Evolutionary conservation across 2,888 invertebrate species (phyloP).

Genomic region (Phlogophora meticulosa): DNA sequence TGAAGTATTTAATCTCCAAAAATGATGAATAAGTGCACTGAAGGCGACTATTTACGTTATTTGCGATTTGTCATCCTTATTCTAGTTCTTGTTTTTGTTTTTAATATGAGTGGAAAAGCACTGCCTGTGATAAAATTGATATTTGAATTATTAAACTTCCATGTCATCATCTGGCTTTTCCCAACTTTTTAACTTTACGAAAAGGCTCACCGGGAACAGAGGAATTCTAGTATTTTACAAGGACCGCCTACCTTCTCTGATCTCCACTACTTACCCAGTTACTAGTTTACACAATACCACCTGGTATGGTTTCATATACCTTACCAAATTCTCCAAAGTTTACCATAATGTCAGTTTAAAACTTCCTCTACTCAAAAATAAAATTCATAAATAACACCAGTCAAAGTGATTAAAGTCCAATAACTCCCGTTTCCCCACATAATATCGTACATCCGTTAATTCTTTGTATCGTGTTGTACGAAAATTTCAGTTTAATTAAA

Average conservation of each 20-base stretch:
- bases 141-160: too few relatives aligned
- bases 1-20: conserved; percentile 38
- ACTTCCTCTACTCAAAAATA: background rate
- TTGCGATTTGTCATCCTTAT: conserved; percentile 46
- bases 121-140: too few relatives aligned
- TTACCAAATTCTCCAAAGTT: background rate
- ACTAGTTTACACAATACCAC: too few relatives aligned
- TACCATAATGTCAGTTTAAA: background rate
- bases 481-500: conserved; percentile 61
- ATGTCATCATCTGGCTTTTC: too few relatives aligned
- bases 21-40: conserved; percentile 45
- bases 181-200: too few relatives aligned
- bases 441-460: conserved; percentile 28
- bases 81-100: too few relatives aligned
- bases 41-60: conserved; percentile 53
- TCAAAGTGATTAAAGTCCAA: conserved; percentile 29
- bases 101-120: too few relatives aligned
- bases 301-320: too few relatives aligned
- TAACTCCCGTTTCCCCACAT: conserved; percentile 29
- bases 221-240: too few relatives aligned
- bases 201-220: too few relatives aligned
- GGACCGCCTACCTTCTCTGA: too few relatives aligned
- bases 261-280: too few relatives aligned
- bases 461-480: conserved; percentile 40
- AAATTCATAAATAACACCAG: background rate